These are phyloP conservation scores for Liopterus haemorrhoidalis DNA, from an alignment of 2,888 invertebrate species.

Conservation along the genomic window DNA sequence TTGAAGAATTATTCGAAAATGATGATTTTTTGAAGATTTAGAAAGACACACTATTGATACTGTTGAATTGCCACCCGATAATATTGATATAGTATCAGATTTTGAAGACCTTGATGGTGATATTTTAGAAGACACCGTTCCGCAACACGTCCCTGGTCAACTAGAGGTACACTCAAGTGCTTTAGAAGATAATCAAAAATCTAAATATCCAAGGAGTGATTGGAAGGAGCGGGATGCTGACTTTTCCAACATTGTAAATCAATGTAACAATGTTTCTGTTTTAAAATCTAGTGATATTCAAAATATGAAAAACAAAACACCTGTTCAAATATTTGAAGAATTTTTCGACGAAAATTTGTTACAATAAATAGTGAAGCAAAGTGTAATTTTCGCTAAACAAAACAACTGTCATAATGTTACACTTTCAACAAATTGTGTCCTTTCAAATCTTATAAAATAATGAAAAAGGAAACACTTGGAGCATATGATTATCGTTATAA, in stretches of 20 bases:
- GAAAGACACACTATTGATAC: constrained; percentile 7
- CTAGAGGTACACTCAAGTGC: constrained; percentile 12
- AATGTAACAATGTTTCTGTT: too few relatives aligned
- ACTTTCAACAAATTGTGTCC: too few relatives aligned
- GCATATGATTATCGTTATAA: constrained; percentile 11
- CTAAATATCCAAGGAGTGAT: too few relatives aligned
- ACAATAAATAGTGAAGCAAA: too few relatives aligned
- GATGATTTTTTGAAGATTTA: constrained; percentile 10
- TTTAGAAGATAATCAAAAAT: constrained; percentile 8
- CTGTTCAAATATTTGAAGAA: too few relatives aligned
- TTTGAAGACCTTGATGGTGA: constrained; percentile 11
- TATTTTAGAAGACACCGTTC: constrained; percentile 11
- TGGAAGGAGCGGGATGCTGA: too few relatives aligned
- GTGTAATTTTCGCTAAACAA: too few relatives aligned
- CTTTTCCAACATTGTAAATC: too few relatives aligned
- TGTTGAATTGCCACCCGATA: constrained; percentile 13
- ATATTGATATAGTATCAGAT: constrained; percentile 11
- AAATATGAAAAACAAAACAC: too few relatives aligned
- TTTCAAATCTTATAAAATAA: constrained; percentile 7
- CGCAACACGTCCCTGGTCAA: constrained; percentile 15
- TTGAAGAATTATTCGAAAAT: constrained; percentile 12
- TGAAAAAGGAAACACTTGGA: constrained; percentile 9
- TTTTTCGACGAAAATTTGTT: too few relatives aligned
- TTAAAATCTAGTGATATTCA: too few relatives aligned
- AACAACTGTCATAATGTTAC: too few relatives aligned